A percentile compares a stretch with the other conserved stretches of the same genome.
phyloP scores from a whole-genome alignment of 2,888 invertebrate species.

The Gymnocheta viridis region DNA sequence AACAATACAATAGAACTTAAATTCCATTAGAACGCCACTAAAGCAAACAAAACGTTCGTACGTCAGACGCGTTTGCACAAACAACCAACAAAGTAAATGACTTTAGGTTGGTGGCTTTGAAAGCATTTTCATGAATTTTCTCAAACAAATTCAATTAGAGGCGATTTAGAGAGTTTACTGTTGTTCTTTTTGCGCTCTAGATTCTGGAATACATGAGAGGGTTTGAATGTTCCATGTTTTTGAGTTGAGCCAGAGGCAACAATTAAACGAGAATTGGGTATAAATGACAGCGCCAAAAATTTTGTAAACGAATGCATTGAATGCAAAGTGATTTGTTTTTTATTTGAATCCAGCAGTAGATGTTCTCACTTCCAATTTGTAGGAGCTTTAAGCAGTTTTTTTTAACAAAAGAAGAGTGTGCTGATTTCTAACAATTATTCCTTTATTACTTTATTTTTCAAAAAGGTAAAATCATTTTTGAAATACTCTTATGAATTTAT shows the following conservation, averaged over 20 bases:
- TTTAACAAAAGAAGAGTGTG: background rate
- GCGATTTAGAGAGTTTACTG: constrained; percentile 29
- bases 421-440: constrained; percentile 22
- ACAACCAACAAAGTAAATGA: constrained; percentile 20
- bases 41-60: background rate
- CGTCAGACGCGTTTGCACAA: background rate
- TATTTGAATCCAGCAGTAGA: background rate
- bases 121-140: constrained; percentile 1
- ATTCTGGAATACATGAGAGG: background rate
- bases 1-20: background rate
- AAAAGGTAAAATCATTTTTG: background rate
- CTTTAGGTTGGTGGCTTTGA: background rate
- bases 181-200: background rate
- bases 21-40: background rate
- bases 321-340: constrained; percentile 45
- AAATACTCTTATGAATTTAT: background rate
- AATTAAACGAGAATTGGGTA: background rate
- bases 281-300: constrained; percentile 14
- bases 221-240: background rate
- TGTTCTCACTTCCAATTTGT: background rate
- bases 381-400: background rate
- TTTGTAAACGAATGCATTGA: constrained; percentile 35
- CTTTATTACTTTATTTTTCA: background rate
- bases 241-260: constrained; percentile 6
- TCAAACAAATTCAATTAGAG: constrained; percentile 34